Evolutionary conservation across 2,797 vertebrate genomes (phyloP), one percentile per base, ranked within the genome.

Genomic region (Uromys caudimaculatus): DNA sequence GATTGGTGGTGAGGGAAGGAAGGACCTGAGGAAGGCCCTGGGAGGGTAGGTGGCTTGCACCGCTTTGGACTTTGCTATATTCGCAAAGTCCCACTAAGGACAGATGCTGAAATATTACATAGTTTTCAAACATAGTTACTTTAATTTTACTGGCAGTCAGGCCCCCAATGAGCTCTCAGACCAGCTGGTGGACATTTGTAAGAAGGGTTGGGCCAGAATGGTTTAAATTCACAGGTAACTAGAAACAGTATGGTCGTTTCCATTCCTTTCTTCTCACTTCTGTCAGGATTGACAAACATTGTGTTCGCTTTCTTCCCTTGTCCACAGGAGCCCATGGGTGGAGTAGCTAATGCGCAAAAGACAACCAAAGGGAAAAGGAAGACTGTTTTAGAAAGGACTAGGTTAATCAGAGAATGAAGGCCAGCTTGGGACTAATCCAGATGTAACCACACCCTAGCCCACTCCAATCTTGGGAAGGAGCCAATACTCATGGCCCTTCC

Each of bases 111-210:
- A 94, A 91, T 77, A 84, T 64, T 35, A 85, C 58, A 35, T 41
- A 13, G 47, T 96, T 96, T 95, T 69, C 35, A 88, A 97, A 90
- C 90, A 91, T 35, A 91, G 64, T 93, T 89, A 41, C 56, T 95
- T 95, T 88, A 91, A 94, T 93, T 88, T 95, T 95, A 90, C 64
- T 88, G 76, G 58, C 76, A 85, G 41, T 87, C 77, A 71, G 95
- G 44, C 58, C 77, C 92, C 93, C 75, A 56, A 0, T 19, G 38
- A 52, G 21, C 32, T 86, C 58, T 87, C 78, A 84, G 54, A 64
- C 32, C 95, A 97, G 91, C 83, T 95, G 96, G 89, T 73, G 86
- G 76, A 76, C 78, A 96, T 97, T 95, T 97, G 93, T 87, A n/a
- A 90, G 77, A 75, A 71, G 23, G 17, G 41, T 44, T 60, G 47